Percentiles rank a stretch among this genome's conserved stretches.
Conservation (phyloP, 2,888 invertebrate genomes). For the Tolmerus cingulatus region DNA sequence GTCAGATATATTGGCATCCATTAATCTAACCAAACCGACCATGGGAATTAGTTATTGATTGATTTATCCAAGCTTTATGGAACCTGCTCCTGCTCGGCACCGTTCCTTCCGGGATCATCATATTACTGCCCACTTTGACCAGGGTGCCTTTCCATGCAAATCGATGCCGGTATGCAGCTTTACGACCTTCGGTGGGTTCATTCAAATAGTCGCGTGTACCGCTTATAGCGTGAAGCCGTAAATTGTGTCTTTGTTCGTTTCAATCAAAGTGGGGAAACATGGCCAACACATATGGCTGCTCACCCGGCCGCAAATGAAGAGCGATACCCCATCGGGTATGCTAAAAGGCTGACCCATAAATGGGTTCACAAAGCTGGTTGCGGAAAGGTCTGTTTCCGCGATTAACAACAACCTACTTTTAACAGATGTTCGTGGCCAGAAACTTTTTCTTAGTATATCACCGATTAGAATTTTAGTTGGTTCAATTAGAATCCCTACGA, state of each 20-base stretch:
- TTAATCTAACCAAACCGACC: slow-evolving; percentile 52
- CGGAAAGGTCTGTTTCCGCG: not conserved
- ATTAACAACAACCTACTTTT: not conserved
- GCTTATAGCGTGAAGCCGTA: slow-evolving; percentile 16
- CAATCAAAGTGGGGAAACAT: not conserved
- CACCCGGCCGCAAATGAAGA: not conserved
- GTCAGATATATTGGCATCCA: slow-evolving; percentile 50
- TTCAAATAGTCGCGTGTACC: slow-evolving; percentile 21
- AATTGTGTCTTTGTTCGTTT: slow-evolving; percentile 4
- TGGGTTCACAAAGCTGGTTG: not conserved
- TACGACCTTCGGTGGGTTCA: not conserved
- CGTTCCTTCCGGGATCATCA: not conserved
- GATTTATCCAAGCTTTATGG: slow-evolving; percentile 50
- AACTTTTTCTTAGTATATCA: not conserved
- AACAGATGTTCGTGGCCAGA: not conserved
- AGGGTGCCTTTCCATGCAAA: not conserved
- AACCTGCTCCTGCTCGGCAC: not conserved
- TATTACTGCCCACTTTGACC: not conserved
- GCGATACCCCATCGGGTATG: not conserved
- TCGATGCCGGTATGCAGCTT: slow-evolving; percentile 18
- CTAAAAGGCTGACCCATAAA: not conserved
- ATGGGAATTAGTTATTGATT: slow-evolving; percentile 53
- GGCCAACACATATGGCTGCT: not conserved
- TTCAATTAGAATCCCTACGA: too few species aligned
- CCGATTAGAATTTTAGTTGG: too few species aligned